Evolutionary conservation across 2,113 vertebrate species (phyloP), one percentile per base, ranked within the genome.

Genomic region (Trematocara zebra): DNA sequence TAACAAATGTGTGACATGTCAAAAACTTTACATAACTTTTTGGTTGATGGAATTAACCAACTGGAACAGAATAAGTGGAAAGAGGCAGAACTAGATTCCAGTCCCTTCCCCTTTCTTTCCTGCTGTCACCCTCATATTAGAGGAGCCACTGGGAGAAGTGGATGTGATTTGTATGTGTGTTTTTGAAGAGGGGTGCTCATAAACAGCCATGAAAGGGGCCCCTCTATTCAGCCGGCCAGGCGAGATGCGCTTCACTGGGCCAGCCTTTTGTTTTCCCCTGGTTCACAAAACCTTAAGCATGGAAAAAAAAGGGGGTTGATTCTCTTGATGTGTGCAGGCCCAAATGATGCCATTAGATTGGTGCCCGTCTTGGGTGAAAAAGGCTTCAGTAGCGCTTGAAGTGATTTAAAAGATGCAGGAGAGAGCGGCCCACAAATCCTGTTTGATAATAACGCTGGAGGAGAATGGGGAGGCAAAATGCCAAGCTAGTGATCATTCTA

Each of bases 101-200:
- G 64, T 80, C 40, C 40, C 10, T 26, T 56, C 42, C 40, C 74
- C 78, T 49, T 40, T 69, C 35, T 59, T 85, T 81, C 56, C 26
- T 40, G 81, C 85, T 69, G 28, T 90, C 89, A 84, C 84, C 83
- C 85, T 82, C 20, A 61, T 92, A 92, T 91, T 89, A 88, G 86
- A 90, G 85, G 79, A 92, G 85, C 87, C 85, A 89, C 59, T 90
- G 92, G 88, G 86, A 92, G 89, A 91, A 95, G 88, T 93, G 93
- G 91, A 95, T 95, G 94, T 93, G 94, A 96, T 94, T 94, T 95
- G 94, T 96, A 94, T 94, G 94, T 96, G 93, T 95, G 94, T 95
- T 94, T 96, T 95, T 95, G 93, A 95, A 95, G 94, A 95, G 92
- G 90, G 90, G 92, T 93, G 93, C 93, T 95, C 90, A 96, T 95